phyloP scores from a whole-genome alignment of 1,140 invertebrate species.

The Tetragnatha versicolor region DNA sequence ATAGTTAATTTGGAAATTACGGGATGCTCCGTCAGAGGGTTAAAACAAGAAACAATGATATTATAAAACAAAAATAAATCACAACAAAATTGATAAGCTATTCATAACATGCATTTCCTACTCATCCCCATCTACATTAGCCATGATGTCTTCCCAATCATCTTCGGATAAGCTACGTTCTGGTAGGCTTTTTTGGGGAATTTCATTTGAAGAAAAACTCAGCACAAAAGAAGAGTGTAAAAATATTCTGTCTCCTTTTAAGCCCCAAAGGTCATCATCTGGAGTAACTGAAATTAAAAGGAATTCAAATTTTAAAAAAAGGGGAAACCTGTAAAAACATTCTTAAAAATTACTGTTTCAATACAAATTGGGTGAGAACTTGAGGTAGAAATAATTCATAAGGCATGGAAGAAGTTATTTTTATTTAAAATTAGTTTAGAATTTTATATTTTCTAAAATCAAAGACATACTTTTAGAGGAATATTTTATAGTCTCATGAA shows the following conservation, averaged over 20 bases:
- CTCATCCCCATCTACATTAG: not conserved
- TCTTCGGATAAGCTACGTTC: constrained; percentile 19
- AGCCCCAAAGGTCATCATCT: constrained; percentile 33
- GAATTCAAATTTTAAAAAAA: not conserved
- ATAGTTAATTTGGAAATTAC: too few species aligned
- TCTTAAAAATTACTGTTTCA: not conserved
- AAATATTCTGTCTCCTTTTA: constrained; percentile 15
- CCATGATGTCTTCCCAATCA: constrained; percentile 44
- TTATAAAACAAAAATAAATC: not conserved
- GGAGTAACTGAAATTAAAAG: constrained; percentile 8
- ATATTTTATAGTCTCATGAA: not conserved
- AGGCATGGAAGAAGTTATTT: not conserved
- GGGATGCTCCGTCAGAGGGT: too few species aligned
- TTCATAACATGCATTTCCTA: not conserved
- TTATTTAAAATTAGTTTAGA: not conserved
- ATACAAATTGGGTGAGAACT: not conserved
- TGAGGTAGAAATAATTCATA: not conserved
- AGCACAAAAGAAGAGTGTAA: constrained; percentile 27
- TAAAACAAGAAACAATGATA: too few species aligned
- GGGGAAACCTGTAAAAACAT: not conserved
- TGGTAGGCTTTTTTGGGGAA: not conserved
- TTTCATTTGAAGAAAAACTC: not conserved
- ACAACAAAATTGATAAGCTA: not conserved
- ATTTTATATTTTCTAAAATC: not conserved
- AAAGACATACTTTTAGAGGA: not conserved